Evolutionary conservation across 2,888 invertebrate genomes (phyloP).

Genomic region (Ennomos erosarius): DNA sequence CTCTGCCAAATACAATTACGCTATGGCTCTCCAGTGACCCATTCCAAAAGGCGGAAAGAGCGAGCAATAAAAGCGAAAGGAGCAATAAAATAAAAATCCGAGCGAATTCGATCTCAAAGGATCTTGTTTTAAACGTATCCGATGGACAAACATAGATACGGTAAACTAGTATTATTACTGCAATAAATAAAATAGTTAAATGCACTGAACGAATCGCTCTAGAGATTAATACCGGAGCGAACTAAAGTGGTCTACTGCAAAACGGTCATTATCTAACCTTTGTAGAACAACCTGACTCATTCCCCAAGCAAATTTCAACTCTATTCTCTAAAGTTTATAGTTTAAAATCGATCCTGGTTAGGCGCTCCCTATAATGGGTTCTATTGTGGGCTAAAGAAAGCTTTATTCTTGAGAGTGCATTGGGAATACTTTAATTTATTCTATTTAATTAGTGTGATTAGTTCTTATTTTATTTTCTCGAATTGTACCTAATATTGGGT

Average conservation of each 20-base stretch:
- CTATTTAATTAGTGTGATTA: conserved; percentile 23
- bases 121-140: conserved; percentile 37
- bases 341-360: conserved; percentile 2
- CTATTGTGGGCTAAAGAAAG: conserved; percentile 26
- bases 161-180: conserved; percentile 52
- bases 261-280: conserved; percentile 38
- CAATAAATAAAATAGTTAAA: conserved; percentile 61
- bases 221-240: conserved; percentile 57
- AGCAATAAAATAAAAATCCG: conserved; percentile 28
- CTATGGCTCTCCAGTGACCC: conserved; percentile 33
- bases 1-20: conserved; percentile 36
- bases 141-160: conserved; percentile 43
- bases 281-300: conserved; percentile 20
- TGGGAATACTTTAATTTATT: conserved; percentile 22
- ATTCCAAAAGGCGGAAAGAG: conserved; percentile 29
- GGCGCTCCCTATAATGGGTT: not conserved
- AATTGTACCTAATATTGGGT: no score
- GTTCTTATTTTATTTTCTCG: conserved; percentile 6
- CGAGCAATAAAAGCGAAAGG: conserved; percentile 32
- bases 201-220: conserved; percentile 52
- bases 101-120: conserved; percentile 31
- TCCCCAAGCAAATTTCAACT: conserved; percentile 15
- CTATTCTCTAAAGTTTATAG: conserved; percentile 1
- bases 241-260: conserved; percentile 44
- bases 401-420: conserved; percentile 17